Conservation (phyloP, 2,888 invertebrate genomes). For the Hybos culiciformis region DNA sequence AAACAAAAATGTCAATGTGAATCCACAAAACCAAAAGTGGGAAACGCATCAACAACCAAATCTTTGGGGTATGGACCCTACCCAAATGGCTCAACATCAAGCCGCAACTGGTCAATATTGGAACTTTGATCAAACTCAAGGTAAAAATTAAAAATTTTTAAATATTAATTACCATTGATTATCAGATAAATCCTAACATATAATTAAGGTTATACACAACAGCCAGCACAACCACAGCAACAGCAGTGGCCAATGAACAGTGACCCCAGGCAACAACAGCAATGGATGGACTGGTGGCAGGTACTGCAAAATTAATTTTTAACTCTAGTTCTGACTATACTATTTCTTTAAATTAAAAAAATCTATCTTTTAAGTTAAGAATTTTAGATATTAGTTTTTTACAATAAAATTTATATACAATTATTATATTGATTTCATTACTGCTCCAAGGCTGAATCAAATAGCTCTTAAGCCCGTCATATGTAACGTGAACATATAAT, state of each 20-base stretch:
- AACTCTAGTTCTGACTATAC: neutral
- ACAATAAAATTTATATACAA: too few species aligned
- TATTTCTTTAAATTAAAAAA: neutral
- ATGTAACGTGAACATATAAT: too few species aligned
- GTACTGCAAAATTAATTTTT: constrained; percentile 15
- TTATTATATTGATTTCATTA: neutral
- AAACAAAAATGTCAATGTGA: constrained; percentile 13
- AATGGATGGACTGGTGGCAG: constrained; percentile 36
- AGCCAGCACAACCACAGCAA: constrained; percentile 14
- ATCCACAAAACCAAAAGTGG: neutral
- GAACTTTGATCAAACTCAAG: constrained; percentile 31
- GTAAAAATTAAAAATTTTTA: too few species aligned
- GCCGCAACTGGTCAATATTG: constrained; percentile 25
- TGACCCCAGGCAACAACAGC: constrained; percentile 30
- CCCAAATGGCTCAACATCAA: constrained; percentile 18
- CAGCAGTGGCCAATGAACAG: constrained; percentile 26
- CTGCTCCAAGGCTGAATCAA: too few species aligned
- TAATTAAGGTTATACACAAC: too few species aligned
- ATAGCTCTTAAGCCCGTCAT: too few species aligned
- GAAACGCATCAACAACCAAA: constrained; percentile 21
- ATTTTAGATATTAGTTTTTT: too few species aligned
- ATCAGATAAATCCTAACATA: too few species aligned
- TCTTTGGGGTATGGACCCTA: constrained; percentile 16
- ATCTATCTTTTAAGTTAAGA: neutral
- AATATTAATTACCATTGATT: too few species aligned